Evolutionary conservation across 2,797 vertebrate species (phyloP).

Genomic region (Ispidina lecontei): DNA sequence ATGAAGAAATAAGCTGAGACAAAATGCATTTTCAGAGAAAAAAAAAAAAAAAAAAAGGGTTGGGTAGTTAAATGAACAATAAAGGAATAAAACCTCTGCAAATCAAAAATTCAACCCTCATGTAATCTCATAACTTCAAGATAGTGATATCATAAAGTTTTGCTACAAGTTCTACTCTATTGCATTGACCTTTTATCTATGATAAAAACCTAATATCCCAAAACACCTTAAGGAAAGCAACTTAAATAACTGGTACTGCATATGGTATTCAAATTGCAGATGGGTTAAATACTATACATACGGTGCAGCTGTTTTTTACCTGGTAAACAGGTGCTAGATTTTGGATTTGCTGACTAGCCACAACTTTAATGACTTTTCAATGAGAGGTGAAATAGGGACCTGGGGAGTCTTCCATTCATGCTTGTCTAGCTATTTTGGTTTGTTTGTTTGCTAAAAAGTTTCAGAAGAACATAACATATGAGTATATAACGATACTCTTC

Average conservation of each 20-base stretch:
- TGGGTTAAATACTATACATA: conserved; percentile 22
- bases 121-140: not conserved
- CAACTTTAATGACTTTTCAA: conserved; percentile 56
- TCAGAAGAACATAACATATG: not conserved
- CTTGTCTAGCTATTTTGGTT: conserved; percentile 36
- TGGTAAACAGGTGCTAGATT: conserved; percentile 62
- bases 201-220: not conserved
- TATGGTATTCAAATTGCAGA: conserved; percentile 34
- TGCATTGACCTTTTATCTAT: not conserved
- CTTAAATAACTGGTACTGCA: not conserved
- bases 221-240: not conserved
- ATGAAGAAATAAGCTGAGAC: not conserved
- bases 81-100: not conserved
- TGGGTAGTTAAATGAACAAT: not conserved
- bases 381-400: conserved; percentile 24
- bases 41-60: not conserved
- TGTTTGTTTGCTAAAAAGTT: conserved; percentile 23
- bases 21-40: not conserved
- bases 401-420: conserved; percentile 42
- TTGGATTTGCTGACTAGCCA: conserved; percentile 60
- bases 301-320: conserved; percentile 38
- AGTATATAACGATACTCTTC: not conserved
- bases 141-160: not conserved
- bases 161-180: not conserved
- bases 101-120: not conserved